Conservation (phyloP, 2,113 vertebrate species). For the Hippocampus comes region DNA sequence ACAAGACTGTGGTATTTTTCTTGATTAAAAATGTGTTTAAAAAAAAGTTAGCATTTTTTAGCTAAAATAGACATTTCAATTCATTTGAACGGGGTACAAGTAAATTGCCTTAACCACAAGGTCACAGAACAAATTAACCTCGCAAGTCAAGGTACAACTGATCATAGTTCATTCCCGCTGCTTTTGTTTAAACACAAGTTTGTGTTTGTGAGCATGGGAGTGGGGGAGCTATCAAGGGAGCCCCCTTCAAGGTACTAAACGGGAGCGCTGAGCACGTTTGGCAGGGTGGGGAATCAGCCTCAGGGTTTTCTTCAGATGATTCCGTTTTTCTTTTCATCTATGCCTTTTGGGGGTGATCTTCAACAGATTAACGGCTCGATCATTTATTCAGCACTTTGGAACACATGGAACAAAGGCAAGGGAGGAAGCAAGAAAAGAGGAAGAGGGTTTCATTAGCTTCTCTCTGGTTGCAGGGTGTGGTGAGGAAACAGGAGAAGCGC, state of each 20-base stretch:
- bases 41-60: too few species aligned
- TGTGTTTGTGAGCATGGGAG: background rate
- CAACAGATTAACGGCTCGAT: conserved; percentile 59
- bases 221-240: conserved; percentile 27
- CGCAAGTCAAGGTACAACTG: too few species aligned
- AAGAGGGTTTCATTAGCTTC: conserved; percentile 30
- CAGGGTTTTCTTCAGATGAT: conserved; percentile 53
- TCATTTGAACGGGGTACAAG: too few species aligned
- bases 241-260: conserved; percentile 48
- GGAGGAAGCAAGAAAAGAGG: background rate
- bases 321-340: conserved; percentile 64
- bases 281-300: conserved; percentile 47
- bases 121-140: too few species aligned
- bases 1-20: too few species aligned
- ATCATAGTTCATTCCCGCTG: conserved; percentile 37
- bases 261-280: conserved; percentile 34
- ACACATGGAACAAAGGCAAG: conserved; percentile 47
- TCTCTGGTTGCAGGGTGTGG: conserved; percentile 37
- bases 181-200: conserved; percentile 18
- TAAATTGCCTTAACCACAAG: too few species aligned
- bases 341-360: conserved; percentile 32
- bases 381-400: conserved; percentile 60
- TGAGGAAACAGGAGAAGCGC: background rate
- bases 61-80: too few species aligned
- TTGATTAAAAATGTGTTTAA: too few species aligned